phyloP scores from a whole-genome alignment of 2,797 vertebrate species.

The Enteromius trimaculatus region DNA sequence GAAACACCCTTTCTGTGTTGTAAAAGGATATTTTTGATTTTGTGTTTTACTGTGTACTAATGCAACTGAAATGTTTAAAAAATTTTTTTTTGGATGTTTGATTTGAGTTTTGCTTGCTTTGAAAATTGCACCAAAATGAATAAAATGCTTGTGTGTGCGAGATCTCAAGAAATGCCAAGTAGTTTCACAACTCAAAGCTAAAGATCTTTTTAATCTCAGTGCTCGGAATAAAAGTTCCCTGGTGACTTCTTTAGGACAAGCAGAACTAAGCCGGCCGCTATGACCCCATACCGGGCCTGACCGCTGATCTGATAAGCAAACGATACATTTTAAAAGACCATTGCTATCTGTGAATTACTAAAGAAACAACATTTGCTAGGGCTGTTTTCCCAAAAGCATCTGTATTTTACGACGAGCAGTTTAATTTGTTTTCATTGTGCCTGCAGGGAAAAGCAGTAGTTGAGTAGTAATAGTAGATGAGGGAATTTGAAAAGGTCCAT shows the following conservation, averaged over 20 bases:
- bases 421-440: conserved; percentile 85
- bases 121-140: not conserved
- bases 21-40: not conserved
- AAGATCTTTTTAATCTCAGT: not conserved
- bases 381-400: conserved; percentile 86
- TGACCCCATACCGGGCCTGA: not conserved
- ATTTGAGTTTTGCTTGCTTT: not conserved
- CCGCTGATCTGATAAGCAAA: conserved; percentile 21
- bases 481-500: conserved; percentile 70
- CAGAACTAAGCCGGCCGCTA: not conserved
- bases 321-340: conserved; percentile 6
- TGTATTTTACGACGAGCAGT: conserved; percentile 84
- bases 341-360: conserved; percentile 18
- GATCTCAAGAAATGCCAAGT: not conserved
- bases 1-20: not conserved
- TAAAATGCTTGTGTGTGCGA: not conserved
- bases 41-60: not conserved
- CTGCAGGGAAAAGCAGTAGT: conserved; percentile 75
- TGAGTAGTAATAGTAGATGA: conserved; percentile 69
- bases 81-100: not conserved
- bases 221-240: not conserved
- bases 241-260: not conserved
- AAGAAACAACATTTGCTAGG: conserved; percentile 67
- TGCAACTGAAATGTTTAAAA: not conserved
- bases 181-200: not conserved